Conservation (phyloP, 2,888 invertebrate genomes). For the Acleris literana region DNA sequence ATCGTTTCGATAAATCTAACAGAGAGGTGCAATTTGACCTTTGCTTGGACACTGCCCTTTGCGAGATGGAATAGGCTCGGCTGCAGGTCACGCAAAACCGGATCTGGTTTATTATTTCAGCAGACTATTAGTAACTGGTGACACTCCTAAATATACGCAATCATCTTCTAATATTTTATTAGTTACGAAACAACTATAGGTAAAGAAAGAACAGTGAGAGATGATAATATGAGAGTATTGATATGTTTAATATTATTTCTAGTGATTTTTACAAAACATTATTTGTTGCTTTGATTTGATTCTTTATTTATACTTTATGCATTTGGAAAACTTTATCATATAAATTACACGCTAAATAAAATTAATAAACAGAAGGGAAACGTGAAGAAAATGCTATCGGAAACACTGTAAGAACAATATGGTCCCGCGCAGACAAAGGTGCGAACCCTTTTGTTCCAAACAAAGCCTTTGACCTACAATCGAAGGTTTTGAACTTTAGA, state of each 20-base stretch:
- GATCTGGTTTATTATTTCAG: constrained; percentile 20
- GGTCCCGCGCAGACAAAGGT: constrained; percentile 14
- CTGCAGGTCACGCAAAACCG: constrained; percentile 18
- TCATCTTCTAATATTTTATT: background rate
- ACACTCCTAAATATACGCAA: constrained; percentile 6
- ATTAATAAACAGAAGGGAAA: background rate
- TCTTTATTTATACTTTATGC: no score
- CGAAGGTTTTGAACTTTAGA: constrained; percentile 34
- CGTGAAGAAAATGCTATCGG: background rate
- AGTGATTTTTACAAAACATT: no score
- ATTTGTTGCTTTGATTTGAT: no score
- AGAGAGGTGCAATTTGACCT: constrained; percentile 17
- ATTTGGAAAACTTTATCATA: no score
- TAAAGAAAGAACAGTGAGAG: background rate
- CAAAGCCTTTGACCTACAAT: constrained; percentile 7
- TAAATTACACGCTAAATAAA: no score
- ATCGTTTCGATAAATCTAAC: constrained; percentile 22
- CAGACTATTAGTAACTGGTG: background rate
- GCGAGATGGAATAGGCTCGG: constrained; percentile 3
- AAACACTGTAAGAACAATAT: constrained; percentile 2
- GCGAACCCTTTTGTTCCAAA: constrained; percentile 13
- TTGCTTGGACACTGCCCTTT: constrained; percentile 34
- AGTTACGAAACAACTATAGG: background rate
- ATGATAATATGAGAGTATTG: no score
- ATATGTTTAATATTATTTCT: no score